Evolutionary conservation across 2,797 vertebrate genomes (phyloP).

Genomic region (Phataginus tricuspis): DNA sequence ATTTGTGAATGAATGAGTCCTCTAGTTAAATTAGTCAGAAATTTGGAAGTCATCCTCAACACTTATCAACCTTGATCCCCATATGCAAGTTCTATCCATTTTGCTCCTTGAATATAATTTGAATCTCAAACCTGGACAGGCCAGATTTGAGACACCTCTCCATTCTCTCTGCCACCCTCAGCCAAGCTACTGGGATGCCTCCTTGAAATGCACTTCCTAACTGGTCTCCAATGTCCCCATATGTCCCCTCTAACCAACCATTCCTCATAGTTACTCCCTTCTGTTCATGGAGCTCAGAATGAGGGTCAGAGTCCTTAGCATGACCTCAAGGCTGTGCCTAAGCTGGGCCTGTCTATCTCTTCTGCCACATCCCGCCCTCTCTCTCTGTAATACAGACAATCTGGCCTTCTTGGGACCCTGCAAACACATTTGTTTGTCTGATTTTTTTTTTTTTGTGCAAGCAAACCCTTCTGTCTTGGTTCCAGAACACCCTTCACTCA

Average conservation of each 20-base stretch:
- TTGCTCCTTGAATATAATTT: background rate
- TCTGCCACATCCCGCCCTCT: background rate
- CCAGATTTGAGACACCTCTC: background rate
- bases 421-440: no score
- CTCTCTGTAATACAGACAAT: background rate
- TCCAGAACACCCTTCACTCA: background rate
- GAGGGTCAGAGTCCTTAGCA: background rate
- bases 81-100: background rate
- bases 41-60: background rate
- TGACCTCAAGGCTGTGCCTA: background rate
- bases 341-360: background rate
- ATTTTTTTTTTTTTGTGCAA: background rate
- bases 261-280: background rate
- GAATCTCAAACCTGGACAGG: background rate
- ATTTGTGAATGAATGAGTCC: background rate
- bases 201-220: background rate
- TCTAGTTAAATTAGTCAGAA: background rate
- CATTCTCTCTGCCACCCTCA: background rate
- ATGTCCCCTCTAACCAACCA: accelerated
- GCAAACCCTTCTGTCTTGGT: background rate
- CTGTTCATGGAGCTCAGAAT: background rate
- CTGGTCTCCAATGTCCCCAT: background rate
- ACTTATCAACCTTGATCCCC: no score
- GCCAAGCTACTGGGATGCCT: background rate
- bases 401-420: background rate